Conservation (phyloP, 2,113 vertebrate species). For the Protobothrops mucrosquamatus region DNA sequence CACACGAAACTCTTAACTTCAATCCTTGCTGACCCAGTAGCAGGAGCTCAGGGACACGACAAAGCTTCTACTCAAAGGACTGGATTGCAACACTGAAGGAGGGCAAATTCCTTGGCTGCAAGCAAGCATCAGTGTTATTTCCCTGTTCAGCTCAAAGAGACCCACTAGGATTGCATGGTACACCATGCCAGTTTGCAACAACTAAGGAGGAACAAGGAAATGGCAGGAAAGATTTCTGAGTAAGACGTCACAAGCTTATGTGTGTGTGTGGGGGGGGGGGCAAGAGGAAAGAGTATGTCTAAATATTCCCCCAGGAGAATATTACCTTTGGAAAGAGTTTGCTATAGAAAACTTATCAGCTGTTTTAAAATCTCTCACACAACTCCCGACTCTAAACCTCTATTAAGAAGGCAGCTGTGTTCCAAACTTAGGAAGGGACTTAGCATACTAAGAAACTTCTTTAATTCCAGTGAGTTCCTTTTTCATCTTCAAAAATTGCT, state of each 20-base stretch:
- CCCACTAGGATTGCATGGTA: not conserved
- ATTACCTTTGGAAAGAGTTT: not conserved
- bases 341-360: not conserved
- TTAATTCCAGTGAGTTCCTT: not conserved
- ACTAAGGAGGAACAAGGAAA: slow-evolving; percentile 16
- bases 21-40: not conserved
- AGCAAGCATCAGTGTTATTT: not conserved
- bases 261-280: too few relatives aligned
- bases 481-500: too few relatives aligned
- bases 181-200: not conserved
- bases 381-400: not conserved
- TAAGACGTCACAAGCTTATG: not conserved
- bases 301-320: not conserved
- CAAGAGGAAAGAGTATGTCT: not conserved
- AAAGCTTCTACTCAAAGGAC: not conserved
- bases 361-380: not conserved
- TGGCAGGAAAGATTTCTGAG: not conserved
- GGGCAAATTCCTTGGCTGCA: not conserved
- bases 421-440: not conserved
- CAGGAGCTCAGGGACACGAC: not conserved
- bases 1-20: not conserved
- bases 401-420: not conserved
- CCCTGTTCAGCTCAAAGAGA: not conserved
- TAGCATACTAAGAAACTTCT: not conserved
- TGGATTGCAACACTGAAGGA: not conserved